Percentiles rank a stretch among this genome's conserved stretches.
phyloP scores from a whole-genome alignment of 1,140 invertebrate genomes.

The Chironomus tepperi region DNA sequence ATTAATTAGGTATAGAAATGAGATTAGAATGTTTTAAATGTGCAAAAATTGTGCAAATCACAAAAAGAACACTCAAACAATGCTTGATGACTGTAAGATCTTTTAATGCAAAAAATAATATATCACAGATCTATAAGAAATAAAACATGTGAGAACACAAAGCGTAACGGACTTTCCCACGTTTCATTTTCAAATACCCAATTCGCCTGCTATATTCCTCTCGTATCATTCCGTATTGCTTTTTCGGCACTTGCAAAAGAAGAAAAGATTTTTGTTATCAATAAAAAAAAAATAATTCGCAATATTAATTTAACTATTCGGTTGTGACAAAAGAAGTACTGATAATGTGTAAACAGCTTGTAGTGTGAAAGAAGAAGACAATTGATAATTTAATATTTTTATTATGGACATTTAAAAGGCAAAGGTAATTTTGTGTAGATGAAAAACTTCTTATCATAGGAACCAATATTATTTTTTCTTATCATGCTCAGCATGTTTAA shows the following conservation, averaged over 20 bases:
- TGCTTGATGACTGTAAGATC: too few relatives aligned
- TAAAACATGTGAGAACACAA: too few relatives aligned
- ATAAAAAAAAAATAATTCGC: neutral
- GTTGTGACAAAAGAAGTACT: neutral
- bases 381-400: neutral
- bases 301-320: neutral
- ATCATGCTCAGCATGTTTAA: neutral
- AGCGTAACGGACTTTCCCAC: neutral
- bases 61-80: too few relatives aligned
- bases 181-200: neutral
- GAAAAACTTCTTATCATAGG: neutral
- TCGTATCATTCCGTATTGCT: neutral
- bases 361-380: neutral
- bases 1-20: neutral
- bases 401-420: neutral
- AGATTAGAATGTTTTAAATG: neutral
- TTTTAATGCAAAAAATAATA: too few relatives aligned
- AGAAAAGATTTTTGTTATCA: conserved; percentile 1
- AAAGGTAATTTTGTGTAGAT: neutral
- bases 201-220: neutral
- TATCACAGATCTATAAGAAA: too few relatives aligned
- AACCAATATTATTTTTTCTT: neutral
- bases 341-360: neutral
- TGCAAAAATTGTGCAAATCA: too few relatives aligned
- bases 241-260: neutral